phyloP scores from a whole-genome alignment of 2,888 invertebrate genomes.

The Drosophila tanythrix region DNA sequence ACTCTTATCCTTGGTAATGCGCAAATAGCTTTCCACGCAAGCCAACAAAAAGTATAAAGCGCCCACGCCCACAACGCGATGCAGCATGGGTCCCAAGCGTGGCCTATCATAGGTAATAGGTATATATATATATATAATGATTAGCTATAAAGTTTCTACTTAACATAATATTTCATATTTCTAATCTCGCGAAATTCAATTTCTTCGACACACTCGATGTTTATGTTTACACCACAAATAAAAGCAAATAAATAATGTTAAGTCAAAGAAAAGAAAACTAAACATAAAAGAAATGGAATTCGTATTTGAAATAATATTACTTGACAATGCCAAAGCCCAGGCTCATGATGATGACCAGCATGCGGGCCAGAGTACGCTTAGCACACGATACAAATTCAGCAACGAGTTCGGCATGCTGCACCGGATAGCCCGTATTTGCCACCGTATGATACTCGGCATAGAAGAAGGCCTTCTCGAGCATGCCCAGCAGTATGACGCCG shows the following conservation, averaged over 20 bases:
- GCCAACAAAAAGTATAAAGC: conserved; percentile 93
- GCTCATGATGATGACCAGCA: conserved; percentile 97
- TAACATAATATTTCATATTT: background rate
- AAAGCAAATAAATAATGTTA: background rate
- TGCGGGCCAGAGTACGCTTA: conserved; percentile 95
- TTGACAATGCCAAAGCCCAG: conserved; percentile 98
- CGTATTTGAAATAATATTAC: conserved; percentile 85
- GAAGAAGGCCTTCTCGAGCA: conserved; percentile 95
- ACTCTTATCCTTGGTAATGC: conserved; percentile 88
- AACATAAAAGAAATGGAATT: too few relatives aligned
- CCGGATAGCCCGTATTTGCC: conserved; percentile 88
- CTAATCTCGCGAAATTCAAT: background rate
- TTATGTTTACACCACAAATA: too few relatives aligned
- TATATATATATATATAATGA: background rate
- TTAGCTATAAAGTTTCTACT: background rate
- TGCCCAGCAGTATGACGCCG: conserved; percentile 94
- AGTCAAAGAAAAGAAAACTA: background rate
- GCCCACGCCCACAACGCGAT: conserved; percentile 94
- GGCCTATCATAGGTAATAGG: conserved; percentile 87
- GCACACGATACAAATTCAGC: conserved; percentile 97
- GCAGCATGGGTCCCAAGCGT: conserved; percentile 94
- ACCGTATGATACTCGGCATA: conserved; percentile 94
- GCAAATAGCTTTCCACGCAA: conserved; percentile 93
- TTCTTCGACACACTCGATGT: background rate
- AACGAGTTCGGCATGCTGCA: conserved; percentile 90